phyloP scores from a whole-genome alignment of 2,113 vertebrate genomes.

The Caracal caracal region DNA sequence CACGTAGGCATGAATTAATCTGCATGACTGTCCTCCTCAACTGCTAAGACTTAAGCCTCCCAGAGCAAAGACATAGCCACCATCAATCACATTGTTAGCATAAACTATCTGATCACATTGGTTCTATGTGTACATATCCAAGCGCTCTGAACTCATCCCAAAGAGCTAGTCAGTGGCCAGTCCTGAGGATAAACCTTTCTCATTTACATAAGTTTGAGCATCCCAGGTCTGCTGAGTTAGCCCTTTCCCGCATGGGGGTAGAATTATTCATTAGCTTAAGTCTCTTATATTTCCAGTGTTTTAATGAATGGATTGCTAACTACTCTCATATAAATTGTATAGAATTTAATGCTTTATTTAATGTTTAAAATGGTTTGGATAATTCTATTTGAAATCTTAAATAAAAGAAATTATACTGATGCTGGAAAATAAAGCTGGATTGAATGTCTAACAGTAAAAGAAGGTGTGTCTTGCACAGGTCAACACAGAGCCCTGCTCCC shows the following conservation, averaged over 20 bases:
- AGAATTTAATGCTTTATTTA: not conserved
- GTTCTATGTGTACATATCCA: not conserved
- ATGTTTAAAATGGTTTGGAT: not conserved
- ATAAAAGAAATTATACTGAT: not conserved
- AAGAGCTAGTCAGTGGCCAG: not conserved
- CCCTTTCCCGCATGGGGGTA: not conserved
- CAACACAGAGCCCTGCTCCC: not conserved
- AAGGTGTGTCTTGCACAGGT: not conserved
- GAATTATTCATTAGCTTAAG: not conserved
- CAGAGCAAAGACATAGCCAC: not conserved
- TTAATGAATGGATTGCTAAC: not conserved
- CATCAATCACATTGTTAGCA: not conserved
- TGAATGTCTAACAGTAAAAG: not conserved
- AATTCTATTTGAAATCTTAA: conserved; percentile 4
- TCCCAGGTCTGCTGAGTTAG: not conserved
- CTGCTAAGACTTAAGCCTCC: not conserved
- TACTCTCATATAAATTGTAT: not conserved
- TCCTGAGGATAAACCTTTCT: not conserved
- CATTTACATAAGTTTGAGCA: not conserved
- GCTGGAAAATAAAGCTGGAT: not conserved
- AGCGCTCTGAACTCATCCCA: not conserved
- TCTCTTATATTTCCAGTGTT: not conserved
- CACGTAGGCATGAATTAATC: not conserved
- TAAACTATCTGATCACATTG: not conserved
- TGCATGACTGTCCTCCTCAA: not conserved